Base-by-base conservation (phyloP, 1,140 invertebrate species). In the Holcopasites calliopsidis region DNA sequence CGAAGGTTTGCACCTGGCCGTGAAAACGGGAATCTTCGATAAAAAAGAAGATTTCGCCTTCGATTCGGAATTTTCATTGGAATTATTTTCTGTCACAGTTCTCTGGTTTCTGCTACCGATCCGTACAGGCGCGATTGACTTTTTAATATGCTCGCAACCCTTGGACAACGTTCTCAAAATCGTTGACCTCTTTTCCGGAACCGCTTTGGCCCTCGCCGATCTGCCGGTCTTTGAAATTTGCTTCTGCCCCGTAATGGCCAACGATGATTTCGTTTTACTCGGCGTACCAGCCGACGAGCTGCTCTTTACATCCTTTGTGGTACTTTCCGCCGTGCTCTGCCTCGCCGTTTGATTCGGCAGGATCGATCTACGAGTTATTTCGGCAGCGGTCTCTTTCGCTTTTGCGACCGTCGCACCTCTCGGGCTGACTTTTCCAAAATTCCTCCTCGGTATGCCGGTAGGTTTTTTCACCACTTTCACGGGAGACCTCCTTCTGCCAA, bases 11-110 rank as follows among this genome's bases (percentile, higher is more conserved):
- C 42, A 65, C 49, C 68, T 73, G 42, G 80, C 85, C 28, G 79
- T 86, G 50, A 88, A 82, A 13, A 91, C 75, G 6, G 90, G 89
- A 55, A 91, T 91, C 66, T 82, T 89, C 2, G 90, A 91, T 1
- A 86, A 77, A 38, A 80, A 82, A 64, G 57, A 76, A 31, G 7
- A 57, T 73, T 86, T 82, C 35, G 13, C 35, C 75, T 70, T 64
- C 55, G 44, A 42, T 28, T 23, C 1, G 3, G 2, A 3, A 0
- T 13, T 62, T 8, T 21, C 44, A 16, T 64, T 50, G 18, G 2
- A 1, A 26, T 1, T 16, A 16, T 26, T 35, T 10, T 31, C 26
- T 13, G 0, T 21, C 3, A 1, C 5, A 3, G 11, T 11, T 13
- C 21, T n/a, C 0, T 10, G n/a, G 6, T 2, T 64, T 28, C 3